Conservation (phyloP, 1,140 invertebrate species). For the Drosophila biarmipes region DNA sequence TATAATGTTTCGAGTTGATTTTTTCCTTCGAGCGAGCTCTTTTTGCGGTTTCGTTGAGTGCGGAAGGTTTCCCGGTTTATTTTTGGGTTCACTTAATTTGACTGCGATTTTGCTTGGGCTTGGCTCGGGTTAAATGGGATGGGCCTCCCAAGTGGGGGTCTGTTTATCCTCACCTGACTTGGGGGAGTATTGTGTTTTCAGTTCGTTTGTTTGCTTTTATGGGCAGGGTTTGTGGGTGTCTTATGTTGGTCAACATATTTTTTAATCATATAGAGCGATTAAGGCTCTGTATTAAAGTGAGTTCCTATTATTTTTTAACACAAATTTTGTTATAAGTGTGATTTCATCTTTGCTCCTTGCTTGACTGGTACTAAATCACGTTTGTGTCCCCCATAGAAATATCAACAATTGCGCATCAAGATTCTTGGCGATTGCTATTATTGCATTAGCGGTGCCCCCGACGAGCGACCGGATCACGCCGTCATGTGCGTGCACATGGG, state of each 20-base stretch:
- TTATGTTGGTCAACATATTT: conserved; percentile 1
- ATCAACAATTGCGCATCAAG: conserved; percentile 97
- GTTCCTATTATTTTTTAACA: background rate
- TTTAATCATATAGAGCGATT: background rate
- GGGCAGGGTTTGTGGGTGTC: background rate
- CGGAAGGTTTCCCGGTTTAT: conserved; percentile 15
- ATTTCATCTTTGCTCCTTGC: too few relatives aligned
- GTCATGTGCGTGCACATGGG: conserved; percentile 97
- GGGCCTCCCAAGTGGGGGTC: background rate
- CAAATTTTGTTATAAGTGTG: too few relatives aligned
- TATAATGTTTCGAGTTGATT: conserved; percentile 72
- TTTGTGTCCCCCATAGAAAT: conserved; percentile 87
- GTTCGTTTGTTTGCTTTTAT: conserved; percentile 48
- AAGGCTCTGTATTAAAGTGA: background rate
- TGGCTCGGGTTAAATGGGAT: background rate
- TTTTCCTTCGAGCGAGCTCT: conserved; percentile 42
- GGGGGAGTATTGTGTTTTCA: conserved; percentile 37
- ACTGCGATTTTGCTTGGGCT: conserved; percentile 7
- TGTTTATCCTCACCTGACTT: conserved; percentile 58
- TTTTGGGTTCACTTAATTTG: conserved; percentile 62
- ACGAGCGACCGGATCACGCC: conserved; percentile 95
- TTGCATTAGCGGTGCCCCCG: conserved; percentile 96
- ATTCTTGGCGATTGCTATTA: conserved; percentile 98
- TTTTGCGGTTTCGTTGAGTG: conserved; percentile 33
- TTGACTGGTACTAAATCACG: conserved; percentile 14